Percentiles rank a stretch among this genome's conserved stretches.
Evolutionary conservation across 2,888 invertebrate species (phyloP).

Genomic region (Agriopis aurantiaria): DNA sequence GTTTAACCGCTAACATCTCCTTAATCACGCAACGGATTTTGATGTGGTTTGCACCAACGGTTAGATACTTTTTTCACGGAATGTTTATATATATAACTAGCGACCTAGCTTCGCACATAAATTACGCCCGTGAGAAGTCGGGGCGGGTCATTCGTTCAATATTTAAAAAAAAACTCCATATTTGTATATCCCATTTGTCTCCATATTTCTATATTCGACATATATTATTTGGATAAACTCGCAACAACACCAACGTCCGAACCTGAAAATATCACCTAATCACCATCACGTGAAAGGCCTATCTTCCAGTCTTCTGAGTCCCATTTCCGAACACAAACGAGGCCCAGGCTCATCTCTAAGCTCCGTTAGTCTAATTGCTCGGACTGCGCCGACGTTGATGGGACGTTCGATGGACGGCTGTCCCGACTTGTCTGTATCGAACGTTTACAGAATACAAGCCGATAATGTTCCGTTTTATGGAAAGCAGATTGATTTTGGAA

Average conservation of each 20-base stretch:
- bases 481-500: constrained; percentile 60
- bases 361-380: constrained; percentile 77
- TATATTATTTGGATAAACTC: too few species aligned
- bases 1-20: too few species aligned
- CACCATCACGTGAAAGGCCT: constrained; percentile 29
- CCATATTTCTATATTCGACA: too few species aligned
- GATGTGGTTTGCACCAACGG: too few species aligned
- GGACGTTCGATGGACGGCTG: constrained; percentile 59
- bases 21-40: too few species aligned
- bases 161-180: too few species aligned
- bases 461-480: constrained; percentile 62
- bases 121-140: too few species aligned
- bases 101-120: too few species aligned
- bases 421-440: constrained; percentile 55
- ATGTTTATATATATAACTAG: too few species aligned
- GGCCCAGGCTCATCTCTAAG: constrained; percentile 55
- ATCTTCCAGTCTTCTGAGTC: constrained; percentile 43
- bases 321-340: constrained; percentile 48
- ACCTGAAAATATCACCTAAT: not conserved
- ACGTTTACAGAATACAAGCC: constrained; percentile 66
- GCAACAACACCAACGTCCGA: not conserved
- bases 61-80: too few species aligned
- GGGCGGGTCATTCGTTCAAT: too few species aligned
- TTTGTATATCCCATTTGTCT: too few species aligned
- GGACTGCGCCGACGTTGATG: constrained; percentile 64